phyloP scores from a whole-genome alignment of 2,113 vertebrate species.

The Oryctolagus cuniculus region mOryCun1.1 NC_091433.1:146309501-146310000 shows the following conservation, averaged over 20 bases:
- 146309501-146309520: too few species aligned
- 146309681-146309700: background rate
- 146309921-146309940: background rate
- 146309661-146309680: too few species aligned
- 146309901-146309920: background rate
- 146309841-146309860: constrained; percentile 22
- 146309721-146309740: background rate
- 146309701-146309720: constrained; percentile 24
- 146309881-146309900: background rate
- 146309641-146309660: too few species aligned
- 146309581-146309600: too few species aligned
- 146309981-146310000: background rate
- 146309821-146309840: constrained; percentile 2
- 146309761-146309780: background rate
- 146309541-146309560: too few species aligned
- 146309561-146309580: too few species aligned
- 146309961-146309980: background rate
- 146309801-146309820: background rate
- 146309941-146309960: background rate
- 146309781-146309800: background rate
- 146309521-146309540: too few species aligned
- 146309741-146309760: background rate
- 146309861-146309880: constrained; percentile 12
- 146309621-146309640: too few species aligned
- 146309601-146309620: too few species aligned